Base-by-base conservation (phyloP, 1,140 invertebrate species). In the Drosophila subobscura region DNA sequence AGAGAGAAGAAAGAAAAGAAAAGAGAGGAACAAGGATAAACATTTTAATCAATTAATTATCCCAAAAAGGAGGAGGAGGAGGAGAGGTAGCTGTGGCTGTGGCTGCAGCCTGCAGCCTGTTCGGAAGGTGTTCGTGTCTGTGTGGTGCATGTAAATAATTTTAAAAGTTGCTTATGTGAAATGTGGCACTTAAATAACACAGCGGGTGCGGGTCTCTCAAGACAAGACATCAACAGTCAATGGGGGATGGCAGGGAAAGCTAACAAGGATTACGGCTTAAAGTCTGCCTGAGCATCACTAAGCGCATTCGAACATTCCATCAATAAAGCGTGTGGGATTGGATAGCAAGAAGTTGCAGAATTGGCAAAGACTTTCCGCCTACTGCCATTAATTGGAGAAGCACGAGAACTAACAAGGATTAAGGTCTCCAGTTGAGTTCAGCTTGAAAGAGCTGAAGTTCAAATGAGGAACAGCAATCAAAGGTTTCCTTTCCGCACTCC, bases 31-130 rank as follows among this genome's bases (percentile, higher is more conserved):
- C 0, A 68, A 68, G 55, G 50, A 44, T 55, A 68, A 88, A 89
- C 84, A 84, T 89, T 88, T 88, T 88, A 88, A 88, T 88, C 84
- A 88, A 88, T 88, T 88, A 88, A 88, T 88, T 89, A 88, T 88
- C 72, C 73, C 63, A 79, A 64, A 71, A 64, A 71, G 66, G 64
- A 41, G 46, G 7, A 44, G 7, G 27, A 20, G 16, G 16, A 20
- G 16, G 0, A 20, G 16, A 20, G 16, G 16, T 20, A 20, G 16
- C 16, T 20, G 16, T 20, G 16, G 49, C 47, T 23, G 22, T 27
- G 14, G 49, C 5, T 25, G 51, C 40, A 56, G 29, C 25, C 23
- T 56, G 8, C 55, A 37, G 25, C 29, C 52, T 51, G 65, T 46
- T 41, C 55, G 59, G 65, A 63, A 79, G 76, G 70, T 70, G 78